A percentile compares a stretch with the other conserved stretches of the same genome.
Evolutionary conservation across 2,888 invertebrate species (phyloP).

Genomic region (Spialia ferax): DNA sequence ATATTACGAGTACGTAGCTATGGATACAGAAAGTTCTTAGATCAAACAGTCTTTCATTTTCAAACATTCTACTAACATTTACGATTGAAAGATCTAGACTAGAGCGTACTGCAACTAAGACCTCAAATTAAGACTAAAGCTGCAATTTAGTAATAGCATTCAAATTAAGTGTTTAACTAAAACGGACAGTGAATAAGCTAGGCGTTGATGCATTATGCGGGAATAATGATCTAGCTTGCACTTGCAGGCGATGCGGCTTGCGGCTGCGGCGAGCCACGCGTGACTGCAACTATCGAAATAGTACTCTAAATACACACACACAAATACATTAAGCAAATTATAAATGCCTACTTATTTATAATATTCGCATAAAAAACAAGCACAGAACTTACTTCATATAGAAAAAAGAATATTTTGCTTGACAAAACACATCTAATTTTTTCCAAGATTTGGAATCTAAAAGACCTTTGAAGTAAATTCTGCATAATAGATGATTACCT

Average conservation of each 20-base stretch:
- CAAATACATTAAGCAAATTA: too few relatives aligned
- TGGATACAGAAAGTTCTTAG: background rate
- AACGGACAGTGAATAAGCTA: conserved; percentile 3
- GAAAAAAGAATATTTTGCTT: too few relatives aligned
- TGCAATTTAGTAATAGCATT: conserved; percentile 25
- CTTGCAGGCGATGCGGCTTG: background rate
- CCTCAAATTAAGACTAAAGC: background rate
- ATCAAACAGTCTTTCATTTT: background rate
- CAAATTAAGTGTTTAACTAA: conserved; percentile 34
- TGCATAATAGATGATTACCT: too few relatives aligned
- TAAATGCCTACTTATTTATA: too few relatives aligned
- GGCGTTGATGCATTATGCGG: conserved; percentile 23
- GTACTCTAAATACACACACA: too few relatives aligned
- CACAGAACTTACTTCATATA: too few relatives aligned
- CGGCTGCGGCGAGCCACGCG: background rate
- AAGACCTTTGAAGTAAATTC: too few relatives aligned
- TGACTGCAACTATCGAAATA: background rate
- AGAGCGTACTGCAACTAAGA: background rate
- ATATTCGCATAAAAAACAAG: too few relatives aligned
- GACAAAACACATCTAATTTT: too few relatives aligned
- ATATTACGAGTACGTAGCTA: too few relatives aligned
- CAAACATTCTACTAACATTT: background rate
- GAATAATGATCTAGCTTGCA: conserved; percentile 13
- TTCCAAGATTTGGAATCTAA: too few relatives aligned
- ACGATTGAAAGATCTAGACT: background rate